These are phyloP conservation scores for Zaprionus ornatus DNA, from an alignment of 1,140 invertebrate genomes.

Conservation along the genomic window DNA sequence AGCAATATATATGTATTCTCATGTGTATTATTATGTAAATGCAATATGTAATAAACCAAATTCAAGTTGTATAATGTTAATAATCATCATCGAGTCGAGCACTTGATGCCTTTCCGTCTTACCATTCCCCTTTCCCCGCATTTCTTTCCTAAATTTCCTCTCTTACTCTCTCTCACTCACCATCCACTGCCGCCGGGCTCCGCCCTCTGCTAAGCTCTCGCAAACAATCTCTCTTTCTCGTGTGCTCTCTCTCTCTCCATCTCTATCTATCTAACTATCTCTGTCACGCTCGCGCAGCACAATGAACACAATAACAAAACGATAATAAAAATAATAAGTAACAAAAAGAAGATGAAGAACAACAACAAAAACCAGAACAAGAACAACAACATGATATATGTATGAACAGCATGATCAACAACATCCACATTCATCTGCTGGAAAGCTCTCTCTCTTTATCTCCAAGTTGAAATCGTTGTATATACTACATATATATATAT, in stretches of 20 bases:
- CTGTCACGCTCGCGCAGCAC: slow-evolving; percentile 7
- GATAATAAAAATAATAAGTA: slow-evolving; percentile 1
- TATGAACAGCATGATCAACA: neutral
- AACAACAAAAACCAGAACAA: neutral
- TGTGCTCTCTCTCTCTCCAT: neutral
- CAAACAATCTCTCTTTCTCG: neutral
- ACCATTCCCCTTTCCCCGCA: neutral
- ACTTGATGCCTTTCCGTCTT: neutral
- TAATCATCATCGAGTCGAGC: slow-evolving; percentile 5
- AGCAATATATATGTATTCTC: slow-evolving; percentile 21
- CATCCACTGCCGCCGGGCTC: neutral
- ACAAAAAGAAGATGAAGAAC: neutral
- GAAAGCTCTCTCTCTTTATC: slow-evolving; percentile 3
- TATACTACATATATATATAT: slow-evolving; percentile 39
- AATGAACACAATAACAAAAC: slow-evolving; percentile 17
- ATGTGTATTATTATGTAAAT: slow-evolving; percentile 40
- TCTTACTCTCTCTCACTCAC: neutral
- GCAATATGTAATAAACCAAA: slow-evolving; percentile 37
- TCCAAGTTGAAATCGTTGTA: slow-evolving; percentile 31
- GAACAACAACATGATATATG: neutral
- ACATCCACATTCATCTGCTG: slow-evolving; percentile 1
- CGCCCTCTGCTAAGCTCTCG: neutral
- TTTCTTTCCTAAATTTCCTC: neutral
- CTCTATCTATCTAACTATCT: neutral
- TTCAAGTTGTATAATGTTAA: slow-evolving; percentile 33